Evolutionary conservation across 2,888 invertebrate species (phyloP).

Genomic region (Latheticus oryzae): DNA sequence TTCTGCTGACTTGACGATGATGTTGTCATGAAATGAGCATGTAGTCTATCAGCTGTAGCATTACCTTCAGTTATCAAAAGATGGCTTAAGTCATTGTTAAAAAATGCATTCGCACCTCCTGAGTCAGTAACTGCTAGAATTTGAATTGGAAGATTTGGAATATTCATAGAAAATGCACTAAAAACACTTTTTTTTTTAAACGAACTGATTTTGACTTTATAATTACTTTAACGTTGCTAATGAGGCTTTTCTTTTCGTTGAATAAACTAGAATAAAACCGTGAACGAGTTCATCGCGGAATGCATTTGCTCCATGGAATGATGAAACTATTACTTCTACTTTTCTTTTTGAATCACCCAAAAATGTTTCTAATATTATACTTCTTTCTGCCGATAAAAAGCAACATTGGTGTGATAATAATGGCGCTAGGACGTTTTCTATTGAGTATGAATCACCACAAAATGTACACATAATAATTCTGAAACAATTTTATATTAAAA

Average conservation of each 20-base stretch:
- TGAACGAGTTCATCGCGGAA: slow-evolving; percentile 93
- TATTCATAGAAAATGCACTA: slow-evolving; percentile 93
- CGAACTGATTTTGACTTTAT: slow-evolving; percentile 51
- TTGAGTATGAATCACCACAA: slow-evolving; percentile 93
- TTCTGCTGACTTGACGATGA: slow-evolving; percentile 87
- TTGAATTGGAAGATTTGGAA: slow-evolving; percentile 92
- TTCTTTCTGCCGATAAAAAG: slow-evolving; percentile 86
- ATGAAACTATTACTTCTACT: slow-evolving; percentile 90
- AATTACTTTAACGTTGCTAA: slow-evolving; percentile 87
- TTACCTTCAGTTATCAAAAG: slow-evolving; percentile 93
- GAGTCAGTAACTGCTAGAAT: slow-evolving; percentile 93
- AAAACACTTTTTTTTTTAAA: slow-evolving; percentile 44
- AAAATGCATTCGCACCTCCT: slow-evolving; percentile 89
- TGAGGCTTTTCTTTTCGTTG: slow-evolving; percentile 94
- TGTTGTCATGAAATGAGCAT: slow-evolving; percentile 93
- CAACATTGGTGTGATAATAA: slow-evolving; percentile 88
- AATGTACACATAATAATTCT: slow-evolving; percentile 96
- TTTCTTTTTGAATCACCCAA: slow-evolving; percentile 90
- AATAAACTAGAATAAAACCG: slow-evolving; percentile 95
- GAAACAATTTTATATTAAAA: slow-evolving; percentile 54
- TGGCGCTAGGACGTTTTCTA: slow-evolving; percentile 90
- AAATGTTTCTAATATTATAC: slow-evolving; percentile 91
- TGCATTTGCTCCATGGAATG: slow-evolving; percentile 94
- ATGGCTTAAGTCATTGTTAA: slow-evolving; percentile 90
- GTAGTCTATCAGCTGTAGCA: slow-evolving; percentile 87